Conservation (phyloP, 1,140 invertebrate genomes). For the Teleopsis dalmanni region DNA sequence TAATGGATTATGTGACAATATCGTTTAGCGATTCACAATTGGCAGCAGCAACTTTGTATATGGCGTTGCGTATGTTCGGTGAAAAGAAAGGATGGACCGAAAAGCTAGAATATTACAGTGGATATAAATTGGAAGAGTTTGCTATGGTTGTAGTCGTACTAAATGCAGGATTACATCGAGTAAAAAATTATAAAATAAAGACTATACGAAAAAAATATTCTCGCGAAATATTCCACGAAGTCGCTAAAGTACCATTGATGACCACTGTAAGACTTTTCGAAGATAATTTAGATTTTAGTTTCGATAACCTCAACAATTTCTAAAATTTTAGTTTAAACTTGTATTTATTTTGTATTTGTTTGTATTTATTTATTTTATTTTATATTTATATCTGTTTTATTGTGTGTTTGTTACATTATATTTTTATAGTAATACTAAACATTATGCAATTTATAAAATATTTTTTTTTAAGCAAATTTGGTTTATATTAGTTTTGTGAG, state of each 20-base stretch:
- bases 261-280: constrained; percentile 39
- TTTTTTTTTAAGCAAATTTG: too few species aligned
- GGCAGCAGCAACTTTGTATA: constrained; percentile 74
- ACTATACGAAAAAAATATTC: constrained; percentile 92
- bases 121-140: constrained; percentile 71
- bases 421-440: too few species aligned
- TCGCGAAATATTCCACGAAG: constrained; percentile 86
- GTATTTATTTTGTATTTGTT: too few species aligned
- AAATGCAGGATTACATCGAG: constrained; percentile 69
- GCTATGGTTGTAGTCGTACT: constrained; percentile 62
- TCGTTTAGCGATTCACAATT: constrained; percentile 75
- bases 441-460: too few species aligned
- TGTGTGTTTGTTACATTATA: too few species aligned
- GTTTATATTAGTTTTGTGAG: too few species aligned
- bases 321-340: too few species aligned
- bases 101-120: constrained; percentile 80
- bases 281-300: constrained; percentile 28
- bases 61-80: constrained; percentile 80
- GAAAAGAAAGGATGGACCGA: constrained; percentile 60
- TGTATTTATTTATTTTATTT: too few species aligned
- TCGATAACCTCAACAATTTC: too few species aligned
- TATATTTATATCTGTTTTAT: too few species aligned
- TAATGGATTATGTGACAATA: constrained; percentile 86
- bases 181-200: constrained; percentile 66
- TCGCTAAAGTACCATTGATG: constrained; percentile 62